Evolutionary conservation across 2,888 invertebrate species (phyloP).

Genomic region (Chrysina gloriosa): DNA sequence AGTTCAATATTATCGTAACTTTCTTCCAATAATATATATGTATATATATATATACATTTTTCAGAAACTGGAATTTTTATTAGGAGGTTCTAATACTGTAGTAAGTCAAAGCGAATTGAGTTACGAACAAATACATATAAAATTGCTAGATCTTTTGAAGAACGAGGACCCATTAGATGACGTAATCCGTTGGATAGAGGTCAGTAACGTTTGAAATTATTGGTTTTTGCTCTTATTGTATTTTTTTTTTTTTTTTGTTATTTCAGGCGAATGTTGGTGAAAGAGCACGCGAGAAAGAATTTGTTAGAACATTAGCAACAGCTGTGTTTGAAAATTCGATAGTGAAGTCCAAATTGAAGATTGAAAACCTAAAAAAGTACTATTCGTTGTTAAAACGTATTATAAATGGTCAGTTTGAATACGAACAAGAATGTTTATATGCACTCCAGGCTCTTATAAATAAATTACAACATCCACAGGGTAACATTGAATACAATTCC

Average conservation of each 20-base stretch:
- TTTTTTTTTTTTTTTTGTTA: constrained; percentile 48
- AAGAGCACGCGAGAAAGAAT: constrained; percentile 72
- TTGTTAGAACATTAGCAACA: constrained; percentile 79
- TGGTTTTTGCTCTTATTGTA: background rate
- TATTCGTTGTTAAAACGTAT: constrained; percentile 74
- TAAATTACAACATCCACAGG: constrained; percentile 83
- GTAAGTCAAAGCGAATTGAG: constrained; percentile 59
- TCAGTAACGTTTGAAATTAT: constrained; percentile 64
- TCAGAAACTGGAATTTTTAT: constrained; percentile 70
- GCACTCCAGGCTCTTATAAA: constrained; percentile 85
- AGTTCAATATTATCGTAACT: no score
- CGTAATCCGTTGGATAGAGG: constrained; percentile 73
- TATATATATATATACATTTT: constrained; percentile 43
- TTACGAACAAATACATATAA: constrained; percentile 68
- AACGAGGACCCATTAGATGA: constrained; percentile 67
- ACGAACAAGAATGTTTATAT: constrained; percentile 85
- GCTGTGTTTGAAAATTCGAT: constrained; percentile 78
- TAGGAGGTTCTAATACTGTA: constrained; percentile 60
- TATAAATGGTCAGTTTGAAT: constrained; percentile 75
- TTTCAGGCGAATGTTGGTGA: constrained; percentile 75
- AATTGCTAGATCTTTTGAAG: constrained; percentile 67
- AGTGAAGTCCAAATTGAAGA: constrained; percentile 69
- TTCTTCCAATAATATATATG: background rate
- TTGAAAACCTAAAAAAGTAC: constrained; percentile 64
- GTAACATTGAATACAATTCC: constrained; percentile 61